Base-by-base conservation (phyloP, 2,888 invertebrate genomes). In the Tenthredo distinguenda region DNA sequence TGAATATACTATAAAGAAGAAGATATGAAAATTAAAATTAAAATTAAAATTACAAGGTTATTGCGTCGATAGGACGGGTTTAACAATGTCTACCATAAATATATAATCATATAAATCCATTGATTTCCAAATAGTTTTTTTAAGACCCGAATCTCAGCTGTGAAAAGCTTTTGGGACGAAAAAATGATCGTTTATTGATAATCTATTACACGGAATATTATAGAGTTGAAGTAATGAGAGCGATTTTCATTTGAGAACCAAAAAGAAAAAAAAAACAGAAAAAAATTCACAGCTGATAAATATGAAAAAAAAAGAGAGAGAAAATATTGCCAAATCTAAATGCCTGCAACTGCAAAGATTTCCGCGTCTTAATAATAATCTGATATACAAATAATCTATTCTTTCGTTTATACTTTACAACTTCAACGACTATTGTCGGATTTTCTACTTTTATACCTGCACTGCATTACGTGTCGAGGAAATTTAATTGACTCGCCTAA, bases 361-460 rank as follows among this genome's bases (percentile, higher is more conserved):
- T 31, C 79, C 79, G 47, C 50, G n/a, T 79, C 37, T 79, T 12
- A 40, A 76, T 37, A 37, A 34, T 71, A 71, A 71, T 37, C 34
- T 37, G 34, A 71, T 71, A 76, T 40, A 76, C 47, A 79, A 50
- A 79, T 65, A 50, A 74, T 86, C 84, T 86, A 85, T 79, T 50
- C 72, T 68, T 85, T 87, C 43, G 62, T 50, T 87, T 74, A 87
- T 89, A 89, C 87, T 87, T 86, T 87, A 86, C 86, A 71, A 47
- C 43, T 31, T 26, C 88, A 43, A 47, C 71, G 68, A 88, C 88
- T 87, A 88, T 89, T 87, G 85, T 90, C 90, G 89, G 87, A 89
- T 91, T 92, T 92, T 92, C 90, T 90, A 90, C 90, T 90, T 90
- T 90, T 90, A 90, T 89, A 89, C 88, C 88, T 87, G 87, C 86